Conservation (phyloP, 2,888 invertebrate species). For the Agriotes lineatus region DNA sequence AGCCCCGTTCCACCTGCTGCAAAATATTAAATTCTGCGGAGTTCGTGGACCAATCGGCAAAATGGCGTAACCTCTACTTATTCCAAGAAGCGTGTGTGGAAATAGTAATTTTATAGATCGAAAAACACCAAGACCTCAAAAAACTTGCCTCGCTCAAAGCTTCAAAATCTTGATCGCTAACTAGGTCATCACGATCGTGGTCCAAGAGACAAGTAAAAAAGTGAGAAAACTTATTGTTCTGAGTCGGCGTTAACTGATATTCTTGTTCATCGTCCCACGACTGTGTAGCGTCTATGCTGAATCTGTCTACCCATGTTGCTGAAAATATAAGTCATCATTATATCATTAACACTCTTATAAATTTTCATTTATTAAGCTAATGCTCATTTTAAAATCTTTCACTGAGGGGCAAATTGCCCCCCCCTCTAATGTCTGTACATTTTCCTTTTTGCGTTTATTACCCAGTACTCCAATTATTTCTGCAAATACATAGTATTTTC, state of each 20-base stretch:
- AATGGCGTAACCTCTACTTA: constrained; percentile 74
- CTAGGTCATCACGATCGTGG: constrained; percentile 79
- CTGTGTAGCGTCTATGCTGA: constrained; percentile 74
- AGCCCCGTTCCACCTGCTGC: constrained; percentile 78
- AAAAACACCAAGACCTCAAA: constrained; percentile 2
- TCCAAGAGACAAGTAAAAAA: constrained; percentile 80
- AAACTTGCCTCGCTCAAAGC: constrained; percentile 73
- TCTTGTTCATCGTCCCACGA: constrained; percentile 69
- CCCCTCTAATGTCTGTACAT: too few relatives aligned
- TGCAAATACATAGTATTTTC: too few relatives aligned
- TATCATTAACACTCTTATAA: too few relatives aligned
- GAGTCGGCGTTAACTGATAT: constrained; percentile 73
- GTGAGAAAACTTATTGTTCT: constrained; percentile 77
- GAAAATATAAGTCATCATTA: too few relatives aligned
- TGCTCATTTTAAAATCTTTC: too few relatives aligned
- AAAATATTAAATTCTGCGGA: constrained; percentile 80
- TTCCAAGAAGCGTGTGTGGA: constrained; percentile 59
- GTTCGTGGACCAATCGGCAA: constrained; percentile 82
- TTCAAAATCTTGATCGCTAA: constrained; percentile 79
- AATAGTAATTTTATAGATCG: constrained; percentile 31
- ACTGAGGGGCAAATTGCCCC: too few relatives aligned
- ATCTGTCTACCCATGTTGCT: constrained; percentile 84
- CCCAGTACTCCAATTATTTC: too few relatives aligned
- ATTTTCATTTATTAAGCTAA: too few relatives aligned
- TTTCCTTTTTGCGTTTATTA: too few relatives aligned